Evolutionary conservation across 2,888 invertebrate species (phyloP).

Genomic region (Labia minor): DNA sequence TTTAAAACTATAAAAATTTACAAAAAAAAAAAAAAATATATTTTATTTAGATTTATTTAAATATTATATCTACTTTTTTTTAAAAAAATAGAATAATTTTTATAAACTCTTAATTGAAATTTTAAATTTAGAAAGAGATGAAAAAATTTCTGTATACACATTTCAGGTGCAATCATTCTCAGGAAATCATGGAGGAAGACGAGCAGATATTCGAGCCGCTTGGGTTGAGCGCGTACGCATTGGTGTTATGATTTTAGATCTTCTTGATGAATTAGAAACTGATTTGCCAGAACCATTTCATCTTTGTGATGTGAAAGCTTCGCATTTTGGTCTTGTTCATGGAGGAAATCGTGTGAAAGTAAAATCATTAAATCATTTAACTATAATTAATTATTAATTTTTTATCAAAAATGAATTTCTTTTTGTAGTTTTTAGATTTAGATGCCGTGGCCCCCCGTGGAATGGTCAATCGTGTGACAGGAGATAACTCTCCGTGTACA

Average conservation of each 20-base stretch:
- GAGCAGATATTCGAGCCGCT: not conserved
- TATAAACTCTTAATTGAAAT: too few relatives aligned
- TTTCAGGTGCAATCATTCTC: conserved; percentile 19
- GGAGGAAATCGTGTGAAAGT: conserved; percentile 40
- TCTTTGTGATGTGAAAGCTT: conserved; percentile 56
- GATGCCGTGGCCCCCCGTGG: conserved; percentile 50
- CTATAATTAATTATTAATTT: not conserved
- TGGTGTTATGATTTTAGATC: conserved; percentile 49
- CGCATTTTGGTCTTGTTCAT: conserved; percentile 50
- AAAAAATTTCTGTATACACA: not conserved
- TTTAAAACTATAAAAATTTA: too few relatives aligned
- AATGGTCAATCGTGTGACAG: conserved; percentile 41
- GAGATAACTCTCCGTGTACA: conserved; percentile 41
- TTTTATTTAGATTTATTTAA: too few relatives aligned
- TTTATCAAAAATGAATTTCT: too few relatives aligned
- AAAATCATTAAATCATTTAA: not conserved
- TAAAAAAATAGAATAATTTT: too few relatives aligned
- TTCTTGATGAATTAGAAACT: conserved; percentile 47
- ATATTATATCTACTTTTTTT: too few relatives aligned
- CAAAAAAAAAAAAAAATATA: too few relatives aligned
- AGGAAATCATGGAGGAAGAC: not conserved
- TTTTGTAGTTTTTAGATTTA: conserved; percentile 48
- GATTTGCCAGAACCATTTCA: conserved; percentile 49
- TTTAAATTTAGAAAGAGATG: too few relatives aligned
- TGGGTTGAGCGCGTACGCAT: conserved; percentile 36